Percentiles rank a stretch among this genome's conserved stretches.
Conservation (phyloP, 2,797 vertebrate genomes). For the Pyrrhura leucotis region DNA sequence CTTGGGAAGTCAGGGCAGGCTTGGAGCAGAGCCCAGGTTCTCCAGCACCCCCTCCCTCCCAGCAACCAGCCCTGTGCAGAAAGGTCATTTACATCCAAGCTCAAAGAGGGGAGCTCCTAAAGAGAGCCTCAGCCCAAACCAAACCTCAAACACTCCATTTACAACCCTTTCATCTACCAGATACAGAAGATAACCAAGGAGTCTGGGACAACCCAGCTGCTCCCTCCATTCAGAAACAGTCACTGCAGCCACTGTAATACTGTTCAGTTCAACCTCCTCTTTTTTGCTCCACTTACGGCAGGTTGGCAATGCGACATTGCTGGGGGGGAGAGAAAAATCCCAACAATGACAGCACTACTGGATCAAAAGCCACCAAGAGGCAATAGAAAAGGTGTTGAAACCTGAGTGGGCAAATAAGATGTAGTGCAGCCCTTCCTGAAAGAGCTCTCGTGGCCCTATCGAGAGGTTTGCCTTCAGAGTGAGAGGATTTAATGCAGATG, state of each 20-base stretch:
- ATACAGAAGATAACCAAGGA: neutral
- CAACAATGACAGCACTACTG: neutral
- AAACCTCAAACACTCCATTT: neutral
- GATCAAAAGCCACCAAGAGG: neutral
- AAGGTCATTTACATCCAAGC: neutral
- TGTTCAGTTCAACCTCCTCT: neutral
- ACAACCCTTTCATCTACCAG: neutral
- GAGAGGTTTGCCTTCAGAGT: neutral
- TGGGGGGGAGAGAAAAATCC: neutral
- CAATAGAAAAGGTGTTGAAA: neutral
- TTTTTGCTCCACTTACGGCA: neutral
- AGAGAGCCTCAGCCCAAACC: neutral
- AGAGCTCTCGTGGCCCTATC: fast-evolving
- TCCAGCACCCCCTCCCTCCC: neutral
- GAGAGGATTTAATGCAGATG: neutral
- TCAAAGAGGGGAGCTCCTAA: neutral
- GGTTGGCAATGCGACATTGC: neutral
- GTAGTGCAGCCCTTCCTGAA: neutral
- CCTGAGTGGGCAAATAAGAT: fast-evolving
- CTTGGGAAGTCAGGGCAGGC: neutral
- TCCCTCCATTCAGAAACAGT: neutral
- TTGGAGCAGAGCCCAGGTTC: neutral
- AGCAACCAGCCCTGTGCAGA: neutral
- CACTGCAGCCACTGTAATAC: fast-evolving
- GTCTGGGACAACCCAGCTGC: neutral